phyloP scores from a whole-genome alignment of 2,113 vertebrate genomes.

The Plestiodon gilberti region DNA sequence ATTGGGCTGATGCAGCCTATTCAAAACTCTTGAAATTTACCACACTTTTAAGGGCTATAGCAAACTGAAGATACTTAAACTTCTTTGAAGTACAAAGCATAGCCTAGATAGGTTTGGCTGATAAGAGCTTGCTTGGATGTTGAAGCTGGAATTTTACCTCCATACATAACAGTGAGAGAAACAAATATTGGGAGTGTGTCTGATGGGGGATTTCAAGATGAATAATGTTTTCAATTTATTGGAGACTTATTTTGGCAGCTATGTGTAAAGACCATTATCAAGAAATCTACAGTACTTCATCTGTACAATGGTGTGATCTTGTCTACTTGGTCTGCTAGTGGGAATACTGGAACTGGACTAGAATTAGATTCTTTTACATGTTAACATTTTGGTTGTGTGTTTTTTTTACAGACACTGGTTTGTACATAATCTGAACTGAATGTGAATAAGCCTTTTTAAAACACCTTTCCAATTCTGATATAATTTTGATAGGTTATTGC shows the following conservation, averaged over 20 bases:
- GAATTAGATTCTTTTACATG: slow-evolving; percentile 46
- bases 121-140: background rate
- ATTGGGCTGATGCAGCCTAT: background rate
- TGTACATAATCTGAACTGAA: slow-evolving; percentile 69
- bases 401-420: slow-evolving; percentile 70
- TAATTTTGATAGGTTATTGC: slow-evolving; percentile 75
- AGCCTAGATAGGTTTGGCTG: background rate
- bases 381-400: slow-evolving; percentile 46
- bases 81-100: background rate
- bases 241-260: slow-evolving; percentile 33
- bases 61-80: slow-evolving; percentile 34
- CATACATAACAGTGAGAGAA: background rate
- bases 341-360: slow-evolving; percentile 36
- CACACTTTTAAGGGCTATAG: slow-evolving; percentile 52
- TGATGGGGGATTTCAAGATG: slow-evolving; percentile 1
- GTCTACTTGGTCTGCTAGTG: slow-evolving; percentile 14
- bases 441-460: slow-evolving; percentile 76
- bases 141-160: background rate
- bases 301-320: slow-evolving; percentile 51
- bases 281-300: slow-evolving; percentile 14
- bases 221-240: slow-evolving; percentile 40
- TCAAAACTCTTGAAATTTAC: background rate
- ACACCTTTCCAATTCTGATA: slow-evolving; percentile 70
- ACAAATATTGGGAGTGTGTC: background rate
- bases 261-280: slow-evolving; percentile 40